Percentiles rank a stretch among this genome's conserved stretches.
These are phyloP conservation scores for Manis crassicaudata DNA, from an alignment of 2,797 vertebrate species.

Conservation along the genomic window DNA sequence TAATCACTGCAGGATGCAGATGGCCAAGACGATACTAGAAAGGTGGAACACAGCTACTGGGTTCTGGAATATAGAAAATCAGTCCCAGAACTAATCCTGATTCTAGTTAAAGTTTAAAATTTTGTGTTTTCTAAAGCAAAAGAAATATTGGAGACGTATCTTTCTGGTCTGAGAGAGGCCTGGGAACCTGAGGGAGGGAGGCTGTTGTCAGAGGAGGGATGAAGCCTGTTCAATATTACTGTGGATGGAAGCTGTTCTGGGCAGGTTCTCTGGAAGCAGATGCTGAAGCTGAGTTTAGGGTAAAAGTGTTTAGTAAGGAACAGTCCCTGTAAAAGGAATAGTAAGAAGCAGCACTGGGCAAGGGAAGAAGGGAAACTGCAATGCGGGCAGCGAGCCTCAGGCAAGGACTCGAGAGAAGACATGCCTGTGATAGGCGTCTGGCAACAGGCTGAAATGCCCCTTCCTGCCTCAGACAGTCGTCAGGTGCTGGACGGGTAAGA, in stretches of 20 bases:
- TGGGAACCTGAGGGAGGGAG: background rate
- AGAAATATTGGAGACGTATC: background rate
- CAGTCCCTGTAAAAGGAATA: background rate
- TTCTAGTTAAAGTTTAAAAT: background rate
- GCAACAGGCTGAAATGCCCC: rapidly evolving
- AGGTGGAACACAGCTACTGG: background rate
- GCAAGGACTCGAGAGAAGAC: too few species aligned
- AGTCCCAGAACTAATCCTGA: background rate
- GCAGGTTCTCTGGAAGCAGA: background rate
- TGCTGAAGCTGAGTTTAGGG: background rate
- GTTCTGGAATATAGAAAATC: background rate
- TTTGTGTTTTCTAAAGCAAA: background rate
- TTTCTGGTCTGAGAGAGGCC: background rate
- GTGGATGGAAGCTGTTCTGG: background rate
- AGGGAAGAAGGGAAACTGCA: background rate
- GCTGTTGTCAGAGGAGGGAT: background rate
- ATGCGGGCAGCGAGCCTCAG: background rate
- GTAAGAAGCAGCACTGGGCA: background rate
- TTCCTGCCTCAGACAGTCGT: background rate
- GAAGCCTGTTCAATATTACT: background rate
- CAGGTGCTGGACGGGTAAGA: background rate
- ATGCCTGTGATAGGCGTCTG: background rate
- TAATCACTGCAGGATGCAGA: background rate
- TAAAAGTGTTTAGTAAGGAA: background rate
- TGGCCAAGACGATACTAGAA: background rate